A percentile compares a stretch with the other conserved stretches of the same genome.
phyloP scores from a whole-genome alignment of 2,888 invertebrate species.

The Pantelozetes paolii region DNA sequence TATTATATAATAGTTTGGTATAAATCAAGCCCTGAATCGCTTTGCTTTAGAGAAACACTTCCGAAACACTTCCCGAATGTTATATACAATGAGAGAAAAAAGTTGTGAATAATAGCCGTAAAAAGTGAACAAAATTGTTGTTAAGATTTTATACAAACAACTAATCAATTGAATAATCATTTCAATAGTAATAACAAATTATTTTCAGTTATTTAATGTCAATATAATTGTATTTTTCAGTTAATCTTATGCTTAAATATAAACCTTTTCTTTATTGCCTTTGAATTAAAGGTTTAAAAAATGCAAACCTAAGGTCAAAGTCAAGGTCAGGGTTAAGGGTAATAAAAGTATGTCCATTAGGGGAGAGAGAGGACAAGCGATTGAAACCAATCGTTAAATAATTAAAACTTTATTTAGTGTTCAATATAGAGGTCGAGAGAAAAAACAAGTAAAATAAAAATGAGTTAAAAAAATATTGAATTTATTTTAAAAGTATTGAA shows the following conservation, averaged over 20 bases:
- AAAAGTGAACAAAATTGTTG: background rate
- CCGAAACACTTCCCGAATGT: constrained; percentile 16
- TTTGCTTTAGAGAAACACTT: background rate
- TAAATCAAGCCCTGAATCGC: background rate
- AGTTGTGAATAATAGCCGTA: background rate
- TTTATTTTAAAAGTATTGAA: too few relatives aligned
- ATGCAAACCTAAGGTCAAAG: background rate
- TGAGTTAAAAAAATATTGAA: background rate
- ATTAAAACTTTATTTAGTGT: background rate
- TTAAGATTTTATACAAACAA: background rate
- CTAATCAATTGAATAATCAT: background rate
- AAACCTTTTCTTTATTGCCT: too few relatives aligned
- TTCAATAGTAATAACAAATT: too few relatives aligned
- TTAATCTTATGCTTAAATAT: too few relatives aligned
- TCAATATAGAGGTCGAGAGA: background rate
- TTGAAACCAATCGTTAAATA: background rate
- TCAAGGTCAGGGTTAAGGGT: background rate
- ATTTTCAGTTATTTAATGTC: too few relatives aligned
- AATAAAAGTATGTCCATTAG: background rate
- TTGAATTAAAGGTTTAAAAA: too few relatives aligned
- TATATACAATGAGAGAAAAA: background rate
- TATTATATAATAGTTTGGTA: background rate
- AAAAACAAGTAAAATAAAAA: background rate
- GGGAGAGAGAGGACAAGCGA: background rate
- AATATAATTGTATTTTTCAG: too few relatives aligned